Conservation (phyloP, 2,888 invertebrate species). For the Ecliptopera silaceata region DNA sequence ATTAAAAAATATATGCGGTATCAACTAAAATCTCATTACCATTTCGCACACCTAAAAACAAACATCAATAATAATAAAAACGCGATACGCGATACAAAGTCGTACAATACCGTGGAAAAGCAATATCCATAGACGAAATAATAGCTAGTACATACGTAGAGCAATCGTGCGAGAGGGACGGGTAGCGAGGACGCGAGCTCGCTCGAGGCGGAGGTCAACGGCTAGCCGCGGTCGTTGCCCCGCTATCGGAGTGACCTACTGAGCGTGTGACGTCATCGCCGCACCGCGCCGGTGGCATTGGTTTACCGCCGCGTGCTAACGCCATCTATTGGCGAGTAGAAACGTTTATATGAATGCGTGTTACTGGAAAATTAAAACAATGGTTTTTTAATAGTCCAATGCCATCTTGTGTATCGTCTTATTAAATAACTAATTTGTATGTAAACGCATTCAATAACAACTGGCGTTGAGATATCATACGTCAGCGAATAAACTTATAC, state of each 20-base stretch:
- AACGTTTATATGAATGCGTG: conserved; percentile 33
- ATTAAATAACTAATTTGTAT: too few relatives aligned
- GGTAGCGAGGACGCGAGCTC: conserved; percentile 75
- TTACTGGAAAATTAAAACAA: conserved; percentile 35
- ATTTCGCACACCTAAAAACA: conserved; percentile 43
- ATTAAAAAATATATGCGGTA: too few relatives aligned
- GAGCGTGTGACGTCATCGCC: conserved; percentile 82
- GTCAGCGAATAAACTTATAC: too few relatives aligned
- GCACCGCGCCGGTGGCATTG: conserved; percentile 71
- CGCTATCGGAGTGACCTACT: conserved; percentile 84
- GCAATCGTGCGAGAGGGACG: conserved; percentile 64
- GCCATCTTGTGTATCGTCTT: conserved; percentile 8
- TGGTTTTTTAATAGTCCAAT: conserved; percentile 20
- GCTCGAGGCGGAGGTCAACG: conserved; percentile 81
- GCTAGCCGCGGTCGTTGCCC: conserved; percentile 84
- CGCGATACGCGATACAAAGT: conserved; percentile 53
- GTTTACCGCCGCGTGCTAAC: conserved; percentile 59
- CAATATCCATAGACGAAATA: conserved; percentile 17
- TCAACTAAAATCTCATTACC: conserved; percentile 27
- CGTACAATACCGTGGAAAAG: conserved; percentile 68
- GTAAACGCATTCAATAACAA: too few relatives aligned
- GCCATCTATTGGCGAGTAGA: conserved; percentile 76
- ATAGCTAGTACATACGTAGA: conserved; percentile 16
- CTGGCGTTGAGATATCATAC: too few relatives aligned
- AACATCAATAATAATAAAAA: conserved; percentile 51